Evolutionary conservation across 2,888 invertebrate genomes (phyloP).

Genomic region (Eudemis profundana): DNA sequence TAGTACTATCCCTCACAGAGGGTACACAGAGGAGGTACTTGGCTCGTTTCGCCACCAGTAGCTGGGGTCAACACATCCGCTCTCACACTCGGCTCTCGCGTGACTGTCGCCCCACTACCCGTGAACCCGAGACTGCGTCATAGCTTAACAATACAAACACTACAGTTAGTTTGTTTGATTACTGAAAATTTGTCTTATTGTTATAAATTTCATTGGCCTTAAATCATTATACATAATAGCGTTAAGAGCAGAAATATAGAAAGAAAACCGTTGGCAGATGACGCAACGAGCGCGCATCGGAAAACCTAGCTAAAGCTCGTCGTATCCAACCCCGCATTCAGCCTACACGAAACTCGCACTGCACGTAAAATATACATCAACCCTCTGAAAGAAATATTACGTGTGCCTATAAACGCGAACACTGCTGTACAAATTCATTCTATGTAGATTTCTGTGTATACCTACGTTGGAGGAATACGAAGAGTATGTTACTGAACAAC

Average conservation of each 20-base stretch:
- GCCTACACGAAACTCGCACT: conserved; percentile 24
- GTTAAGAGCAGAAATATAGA: neutral
- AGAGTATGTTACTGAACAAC: neutral
- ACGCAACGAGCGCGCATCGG: conserved; percentile 20
- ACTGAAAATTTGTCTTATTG: no score
- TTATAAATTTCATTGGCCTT: no score
- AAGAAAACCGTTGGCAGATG: conserved; percentile 13
- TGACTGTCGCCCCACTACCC: no score
- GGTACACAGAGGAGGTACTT: no score
- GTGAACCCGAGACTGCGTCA: no score
- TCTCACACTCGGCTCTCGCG: no score
- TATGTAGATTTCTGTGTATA: conserved; percentile 1
- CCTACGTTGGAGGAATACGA: neutral
- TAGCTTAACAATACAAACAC: no score
- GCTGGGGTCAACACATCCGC: no score
- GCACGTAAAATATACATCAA: conserved; percentile 38
- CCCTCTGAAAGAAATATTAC: conserved; percentile 33
- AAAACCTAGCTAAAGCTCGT: conserved; percentile 31
- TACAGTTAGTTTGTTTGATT: no score
- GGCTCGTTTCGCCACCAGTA: no score
- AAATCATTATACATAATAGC: neutral
- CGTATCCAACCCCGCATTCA: conserved; percentile 31
- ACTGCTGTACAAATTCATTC: conserved; percentile 1
- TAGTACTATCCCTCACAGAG: no score
- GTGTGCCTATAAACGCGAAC: conserved; percentile 27